Percentiles rank a stretch among this genome's conserved stretches.
These are phyloP conservation scores for Polydrusus tereticollis DNA, from an alignment of 2,888 invertebrate species.

Conservation along the genomic window DNA sequence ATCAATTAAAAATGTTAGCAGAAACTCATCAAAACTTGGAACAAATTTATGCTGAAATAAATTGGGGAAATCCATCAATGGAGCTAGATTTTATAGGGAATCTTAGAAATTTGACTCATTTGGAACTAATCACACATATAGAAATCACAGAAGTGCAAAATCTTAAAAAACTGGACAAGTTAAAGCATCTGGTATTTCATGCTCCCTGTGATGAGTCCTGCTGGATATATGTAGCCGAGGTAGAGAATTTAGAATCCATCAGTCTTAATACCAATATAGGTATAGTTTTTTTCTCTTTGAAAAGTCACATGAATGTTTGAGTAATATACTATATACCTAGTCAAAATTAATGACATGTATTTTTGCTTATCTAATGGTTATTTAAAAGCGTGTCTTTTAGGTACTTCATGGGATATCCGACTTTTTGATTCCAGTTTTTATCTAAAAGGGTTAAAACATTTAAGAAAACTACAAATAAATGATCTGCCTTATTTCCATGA, in stretches of 20 bases:
- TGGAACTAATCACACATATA: slow-evolving; percentile 10
- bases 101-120: slow-evolving; percentile 15
- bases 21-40: slow-evolving; percentile 8
- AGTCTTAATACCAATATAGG: slow-evolving; percentile 6
- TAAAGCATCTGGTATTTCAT: slow-evolving; percentile 22
- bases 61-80: slow-evolving; percentile 5
- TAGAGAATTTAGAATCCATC: slow-evolving; percentile 16
- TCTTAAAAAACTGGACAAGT: slow-evolving; percentile 8
- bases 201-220: slow-evolving; percentile 15
- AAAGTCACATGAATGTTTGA: not conserved
- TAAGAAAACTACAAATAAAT: slow-evolving; percentile 17
- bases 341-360: no score
- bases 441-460: slow-evolving; percentile 6
- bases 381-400: not conserved
- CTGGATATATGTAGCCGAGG: slow-evolving; percentile 14
- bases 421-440: slow-evolving; percentile 25
- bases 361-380: not conserved
- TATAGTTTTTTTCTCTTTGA: not conserved
- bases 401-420: slow-evolving; percentile 6
- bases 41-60: slow-evolving; percentile 15
- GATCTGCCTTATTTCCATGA: slow-evolving; percentile 26
- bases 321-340: no score
- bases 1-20: slow-evolving; percentile 7
- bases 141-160: slow-evolving; percentile 9
- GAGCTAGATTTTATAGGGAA: not conserved